A percentile compares a stretch with the other conserved stretches of the same genome.
Evolutionary conservation across 2,113 vertebrate species (phyloP).

Genomic region (Alexandromys fortis): DNA sequence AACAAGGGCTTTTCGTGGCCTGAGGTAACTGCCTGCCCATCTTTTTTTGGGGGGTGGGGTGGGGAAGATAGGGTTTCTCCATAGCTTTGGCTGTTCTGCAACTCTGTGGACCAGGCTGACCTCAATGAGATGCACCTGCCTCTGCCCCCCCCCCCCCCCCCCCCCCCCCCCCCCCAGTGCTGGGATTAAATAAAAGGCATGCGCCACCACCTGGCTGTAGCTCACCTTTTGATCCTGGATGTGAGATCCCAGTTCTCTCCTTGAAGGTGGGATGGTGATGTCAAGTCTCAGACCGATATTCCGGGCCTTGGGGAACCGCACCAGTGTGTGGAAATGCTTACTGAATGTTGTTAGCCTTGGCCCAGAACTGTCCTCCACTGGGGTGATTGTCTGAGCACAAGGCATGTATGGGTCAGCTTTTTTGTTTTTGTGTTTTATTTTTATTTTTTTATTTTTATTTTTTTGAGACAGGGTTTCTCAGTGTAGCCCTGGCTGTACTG

Average conservation of each 20-base stretch:
- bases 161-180: too few relatives aligned
- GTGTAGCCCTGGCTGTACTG: too few relatives aligned
- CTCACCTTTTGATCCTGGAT: neutral
- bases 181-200: neutral
- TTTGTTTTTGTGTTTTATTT: too few relatives aligned
- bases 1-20: neutral
- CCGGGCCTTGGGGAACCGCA: neutral
- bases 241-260: neutral
- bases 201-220: too few relatives aligned
- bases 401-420: neutral
- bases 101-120: neutral
- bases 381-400: neutral
- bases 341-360: neutral
- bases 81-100: neutral
- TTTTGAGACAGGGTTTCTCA: neutral
- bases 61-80: neutral
- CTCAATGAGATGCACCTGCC: neutral
- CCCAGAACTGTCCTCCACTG: neutral
- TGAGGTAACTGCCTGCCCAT: neutral
- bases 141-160: too few relatives aligned
- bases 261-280: neutral
- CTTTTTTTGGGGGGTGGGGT: too few relatives aligned
- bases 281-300: rapidly evolving
- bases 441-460: too few relatives aligned
- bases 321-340: neutral